phyloP scores from a whole-genome alignment of 2,888 invertebrate species.

The Callyntrura guangdongensis region DNA sequence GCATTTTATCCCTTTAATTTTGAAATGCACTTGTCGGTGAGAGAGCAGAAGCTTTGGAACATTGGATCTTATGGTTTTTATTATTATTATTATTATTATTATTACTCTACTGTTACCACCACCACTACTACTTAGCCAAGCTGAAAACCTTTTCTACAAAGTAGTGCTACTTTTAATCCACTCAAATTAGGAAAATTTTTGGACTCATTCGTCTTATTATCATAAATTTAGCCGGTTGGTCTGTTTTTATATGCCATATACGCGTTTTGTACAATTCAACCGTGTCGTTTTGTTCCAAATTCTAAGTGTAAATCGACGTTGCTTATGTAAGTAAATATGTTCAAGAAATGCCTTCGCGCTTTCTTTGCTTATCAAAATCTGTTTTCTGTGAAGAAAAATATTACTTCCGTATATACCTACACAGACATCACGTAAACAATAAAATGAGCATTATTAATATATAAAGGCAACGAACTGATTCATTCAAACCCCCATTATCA shows the following conservation, averaged over 20 bases:
- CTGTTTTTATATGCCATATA: no score
- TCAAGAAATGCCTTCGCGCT: not conserved
- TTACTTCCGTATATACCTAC: not conserved
- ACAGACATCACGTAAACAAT: not conserved
- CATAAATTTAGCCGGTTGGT: no score
- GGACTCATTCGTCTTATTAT: no score
- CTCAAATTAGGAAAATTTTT: not conserved
- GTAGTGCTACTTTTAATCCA: not conserved
- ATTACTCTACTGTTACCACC: no score
- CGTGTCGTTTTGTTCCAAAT: no score
- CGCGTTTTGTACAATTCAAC: no score
- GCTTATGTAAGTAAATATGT: not conserved
- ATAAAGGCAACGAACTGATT: conserved; percentile 7
- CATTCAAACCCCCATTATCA: conserved; percentile 18
- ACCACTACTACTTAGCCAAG: no score
- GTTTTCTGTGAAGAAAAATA: not conserved
- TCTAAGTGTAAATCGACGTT: not conserved
- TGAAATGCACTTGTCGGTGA: not conserved
- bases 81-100: not conserved
- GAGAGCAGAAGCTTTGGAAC: not conserved
- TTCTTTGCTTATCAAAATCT: not conserved
- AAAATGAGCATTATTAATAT: conserved; percentile 1
- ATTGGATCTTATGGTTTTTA: not conserved
- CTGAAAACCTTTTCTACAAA: not conserved
- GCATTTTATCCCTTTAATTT: conserved; percentile 12